These are phyloP conservation scores for Zaprionus obscuricornis DNA, from an alignment of 2,888 invertebrate genomes.

Conservation along the genomic window DNA sequence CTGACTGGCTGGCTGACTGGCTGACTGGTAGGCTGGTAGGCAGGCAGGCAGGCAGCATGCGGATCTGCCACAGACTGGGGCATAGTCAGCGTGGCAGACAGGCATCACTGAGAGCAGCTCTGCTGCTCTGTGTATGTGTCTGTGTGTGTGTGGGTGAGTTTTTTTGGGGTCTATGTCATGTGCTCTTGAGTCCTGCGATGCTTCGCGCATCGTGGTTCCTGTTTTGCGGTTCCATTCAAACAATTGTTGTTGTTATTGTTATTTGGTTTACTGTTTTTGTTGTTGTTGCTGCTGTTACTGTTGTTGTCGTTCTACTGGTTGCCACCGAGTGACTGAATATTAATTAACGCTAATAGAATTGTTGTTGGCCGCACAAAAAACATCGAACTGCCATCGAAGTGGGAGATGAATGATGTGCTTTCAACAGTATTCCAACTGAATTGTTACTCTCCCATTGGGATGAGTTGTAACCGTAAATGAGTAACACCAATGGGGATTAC, in stretches of 20 bases:
- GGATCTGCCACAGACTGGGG: constrained; percentile 13
- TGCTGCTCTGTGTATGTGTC: background rate
- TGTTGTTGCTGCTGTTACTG: constrained; percentile 28
- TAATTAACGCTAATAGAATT: constrained; percentile 73
- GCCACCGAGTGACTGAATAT: constrained; percentile 60
- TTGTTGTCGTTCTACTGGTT: constrained; percentile 47
- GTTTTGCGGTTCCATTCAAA: background rate
- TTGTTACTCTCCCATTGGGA: constrained; percentile 18
- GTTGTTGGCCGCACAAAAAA: constrained; percentile 54
- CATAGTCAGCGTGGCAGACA: constrained; percentile 21
- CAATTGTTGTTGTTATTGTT: constrained; percentile 23
- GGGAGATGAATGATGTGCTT: constrained; percentile 56
- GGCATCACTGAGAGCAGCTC: constrained; percentile 26
- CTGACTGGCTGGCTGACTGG: constrained; percentile 1
- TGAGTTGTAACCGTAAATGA: constrained; percentile 6
- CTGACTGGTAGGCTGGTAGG: constrained; percentile 13
- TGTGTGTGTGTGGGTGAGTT: constrained; percentile 21
- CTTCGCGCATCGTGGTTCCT: constrained; percentile 32
- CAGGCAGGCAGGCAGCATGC: constrained; percentile 38
- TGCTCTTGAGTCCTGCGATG: constrained; percentile 36
- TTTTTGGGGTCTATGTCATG: constrained; percentile 38
- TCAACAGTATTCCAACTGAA: constrained; percentile 43
- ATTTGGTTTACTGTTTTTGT: constrained; percentile 7
- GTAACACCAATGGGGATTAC: background rate
- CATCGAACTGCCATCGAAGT: constrained; percentile 45